These are phyloP conservation scores for Lophochroa leadbeateri DNA, from an alignment of 2,113 vertebrate genomes.

Conservation along the genomic window DNA sequence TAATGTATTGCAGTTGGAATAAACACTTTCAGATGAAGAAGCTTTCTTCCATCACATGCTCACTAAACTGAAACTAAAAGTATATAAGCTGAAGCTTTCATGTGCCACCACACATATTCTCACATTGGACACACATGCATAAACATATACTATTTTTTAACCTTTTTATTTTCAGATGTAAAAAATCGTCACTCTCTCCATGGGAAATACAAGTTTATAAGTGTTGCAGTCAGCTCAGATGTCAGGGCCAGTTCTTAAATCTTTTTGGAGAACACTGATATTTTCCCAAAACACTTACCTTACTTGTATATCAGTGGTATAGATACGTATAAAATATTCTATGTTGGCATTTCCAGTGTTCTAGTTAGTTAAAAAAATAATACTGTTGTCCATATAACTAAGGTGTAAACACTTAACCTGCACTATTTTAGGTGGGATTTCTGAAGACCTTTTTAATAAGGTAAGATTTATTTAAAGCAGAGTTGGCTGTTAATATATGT, in stretches of 20 bases:
- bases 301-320: not conserved
- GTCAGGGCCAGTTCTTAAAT: not conserved
- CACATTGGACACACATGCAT: accelerated
- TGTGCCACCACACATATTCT: not conserved
- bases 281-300: not conserved
- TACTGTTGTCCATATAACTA: not conserved
- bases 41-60: not conserved
- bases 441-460: not conserved
- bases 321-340: not conserved
- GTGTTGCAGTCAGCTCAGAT: not conserved
- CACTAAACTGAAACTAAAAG: not conserved
- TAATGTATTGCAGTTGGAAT: accelerated
- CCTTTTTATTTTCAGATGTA: not conserved
- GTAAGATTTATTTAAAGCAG: not conserved
- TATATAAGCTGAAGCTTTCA: not conserved
- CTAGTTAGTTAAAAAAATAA: not conserved
- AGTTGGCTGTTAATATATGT: not conserved
- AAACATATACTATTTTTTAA: not conserved
- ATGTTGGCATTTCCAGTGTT: not conserved
- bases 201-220: not conserved
- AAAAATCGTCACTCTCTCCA: not conserved
- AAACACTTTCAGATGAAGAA: not conserved
- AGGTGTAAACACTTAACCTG: not conserved
- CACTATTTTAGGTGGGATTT: not conserved
- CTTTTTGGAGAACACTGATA: not conserved